Evolutionary conservation across 2,888 invertebrate genomes (phyloP).

Genomic region (Agonopterix arenella): DNA sequence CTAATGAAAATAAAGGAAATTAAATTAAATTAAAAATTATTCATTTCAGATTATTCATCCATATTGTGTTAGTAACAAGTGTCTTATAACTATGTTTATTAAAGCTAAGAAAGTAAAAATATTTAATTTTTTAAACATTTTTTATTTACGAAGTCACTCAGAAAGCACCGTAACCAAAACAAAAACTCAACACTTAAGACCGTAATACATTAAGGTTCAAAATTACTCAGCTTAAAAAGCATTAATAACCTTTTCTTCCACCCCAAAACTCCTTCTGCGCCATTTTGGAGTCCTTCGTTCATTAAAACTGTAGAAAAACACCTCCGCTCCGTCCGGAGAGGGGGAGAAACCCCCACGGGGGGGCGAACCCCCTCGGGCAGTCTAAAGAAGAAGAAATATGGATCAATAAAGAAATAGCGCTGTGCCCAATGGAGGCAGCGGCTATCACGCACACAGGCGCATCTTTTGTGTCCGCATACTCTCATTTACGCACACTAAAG

Average conservation of each 20-base stretch:
- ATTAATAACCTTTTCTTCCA: slow-evolving; percentile 67
- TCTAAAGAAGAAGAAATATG: slow-evolving; percentile 77
- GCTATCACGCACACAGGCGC: slow-evolving; percentile 59
- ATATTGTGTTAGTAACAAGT: too few species aligned
- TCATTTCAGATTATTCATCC: too few species aligned
- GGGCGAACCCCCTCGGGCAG: slow-evolving; percentile 43
- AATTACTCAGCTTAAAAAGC: slow-evolving; percentile 70
- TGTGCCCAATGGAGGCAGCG: slow-evolving; percentile 70
- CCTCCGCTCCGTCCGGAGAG: slow-evolving; percentile 34
- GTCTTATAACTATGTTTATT: too few species aligned
- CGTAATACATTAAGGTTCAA: slow-evolving; percentile 48
- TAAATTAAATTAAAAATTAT: too few species aligned
- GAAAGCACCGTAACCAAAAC: slow-evolving; percentile 1
- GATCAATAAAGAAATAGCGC: slow-evolving; percentile 77
- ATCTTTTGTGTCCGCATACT: slow-evolving; percentile 25
- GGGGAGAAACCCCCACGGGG: slow-evolving; percentile 22
- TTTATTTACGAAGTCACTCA: background rate
- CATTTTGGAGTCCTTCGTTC: slow-evolving; percentile 61
- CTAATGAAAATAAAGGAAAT: too few species aligned
- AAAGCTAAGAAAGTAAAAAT: too few species aligned
- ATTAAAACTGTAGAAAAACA: slow-evolving; percentile 76
- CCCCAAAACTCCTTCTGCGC: slow-evolving; percentile 48
- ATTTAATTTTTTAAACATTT: too few species aligned
- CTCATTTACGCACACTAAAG: slow-evolving; percentile 26
- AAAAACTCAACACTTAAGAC: slow-evolving; percentile 34